Percentiles rank a stretch among this genome's conserved stretches.
These are phyloP conservation scores for Chaetura pelagica DNA, from an alignment of 2,113 vertebrate species.

Conservation along the genomic window DNA sequence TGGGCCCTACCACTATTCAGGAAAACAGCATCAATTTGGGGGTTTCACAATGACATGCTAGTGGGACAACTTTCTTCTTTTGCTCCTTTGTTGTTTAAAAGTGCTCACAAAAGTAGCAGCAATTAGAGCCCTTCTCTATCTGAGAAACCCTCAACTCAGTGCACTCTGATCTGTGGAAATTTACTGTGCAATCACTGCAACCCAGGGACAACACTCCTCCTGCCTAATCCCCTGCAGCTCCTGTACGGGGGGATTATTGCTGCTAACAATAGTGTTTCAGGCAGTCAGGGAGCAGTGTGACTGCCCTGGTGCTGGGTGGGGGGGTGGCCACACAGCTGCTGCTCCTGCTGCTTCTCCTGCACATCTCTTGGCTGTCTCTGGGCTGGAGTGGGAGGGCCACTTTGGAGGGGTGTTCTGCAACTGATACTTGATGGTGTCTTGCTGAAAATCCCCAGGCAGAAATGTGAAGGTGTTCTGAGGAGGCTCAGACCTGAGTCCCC, in stretches of 20 bases:
- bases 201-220: background rate
- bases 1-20: background rate
- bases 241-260: background rate
- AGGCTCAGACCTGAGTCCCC: background rate
- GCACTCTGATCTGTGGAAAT: background rate
- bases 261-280: constrained; percentile 22
- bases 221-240: constrained; percentile 38
- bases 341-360: background rate
- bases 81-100: background rate
- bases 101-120: background rate
- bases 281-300: background rate
- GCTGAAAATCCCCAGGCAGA: background rate
- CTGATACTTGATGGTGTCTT: background rate
- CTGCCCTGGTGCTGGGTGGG: background rate
- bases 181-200: background rate
- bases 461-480: background rate
- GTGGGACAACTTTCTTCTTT: background rate
- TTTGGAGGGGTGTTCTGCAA: background rate
- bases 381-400: background rate
- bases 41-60: background rate
- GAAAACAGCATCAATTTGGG: background rate
- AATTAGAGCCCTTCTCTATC: background rate
- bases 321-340: background rate
- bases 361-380: background rate
- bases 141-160: background rate